A percentile compares a stretch with the other conserved stretches of the same genome.
These are phyloP conservation scores for Aphodius granarius DNA, from an alignment of 2,888 invertebrate species.

Conservation along the genomic window DNA sequence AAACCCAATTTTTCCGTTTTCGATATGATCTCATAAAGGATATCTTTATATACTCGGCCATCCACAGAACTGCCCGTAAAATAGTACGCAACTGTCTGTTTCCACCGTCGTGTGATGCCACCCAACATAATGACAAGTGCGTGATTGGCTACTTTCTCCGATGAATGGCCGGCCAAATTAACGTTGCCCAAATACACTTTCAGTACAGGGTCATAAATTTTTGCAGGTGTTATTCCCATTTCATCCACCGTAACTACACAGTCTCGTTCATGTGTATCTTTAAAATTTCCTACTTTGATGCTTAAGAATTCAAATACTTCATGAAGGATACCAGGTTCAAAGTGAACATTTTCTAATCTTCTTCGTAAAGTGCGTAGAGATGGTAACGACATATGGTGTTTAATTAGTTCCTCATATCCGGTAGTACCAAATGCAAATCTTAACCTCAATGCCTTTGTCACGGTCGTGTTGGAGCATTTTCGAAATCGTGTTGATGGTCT, in stretches of 20 bases:
- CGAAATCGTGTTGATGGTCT: not conserved
- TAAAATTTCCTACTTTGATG: not conserved
- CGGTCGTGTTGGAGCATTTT: not conserved
- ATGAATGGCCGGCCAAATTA: not conserved
- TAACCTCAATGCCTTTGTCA: not conserved
- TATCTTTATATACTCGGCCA: not conserved
- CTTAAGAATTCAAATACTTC: not conserved
- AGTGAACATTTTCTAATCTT: not conserved
- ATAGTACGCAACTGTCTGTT: not conserved
- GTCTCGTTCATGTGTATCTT: not conserved
- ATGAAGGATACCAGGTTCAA: not conserved
- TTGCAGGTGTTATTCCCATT: not conserved
- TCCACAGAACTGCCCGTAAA: not conserved
- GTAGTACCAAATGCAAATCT: not conserved
- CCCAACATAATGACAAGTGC: not conserved
- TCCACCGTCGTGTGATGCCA: not conserved
- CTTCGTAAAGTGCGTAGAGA: not conserved
- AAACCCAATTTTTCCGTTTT: conserved; percentile 15
- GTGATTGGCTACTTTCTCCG: not conserved
- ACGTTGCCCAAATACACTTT: not conserved
- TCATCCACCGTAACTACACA: not conserved
- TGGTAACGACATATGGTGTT: not conserved
- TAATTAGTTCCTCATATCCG: not conserved
- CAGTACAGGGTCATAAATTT: not conserved
- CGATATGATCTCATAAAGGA: conserved; percentile 16